These are phyloP conservation scores for Phrynosoma platyrhinos DNA, from an alignment of 2,113 vertebrate species.

Conservation along the genomic window DNA sequence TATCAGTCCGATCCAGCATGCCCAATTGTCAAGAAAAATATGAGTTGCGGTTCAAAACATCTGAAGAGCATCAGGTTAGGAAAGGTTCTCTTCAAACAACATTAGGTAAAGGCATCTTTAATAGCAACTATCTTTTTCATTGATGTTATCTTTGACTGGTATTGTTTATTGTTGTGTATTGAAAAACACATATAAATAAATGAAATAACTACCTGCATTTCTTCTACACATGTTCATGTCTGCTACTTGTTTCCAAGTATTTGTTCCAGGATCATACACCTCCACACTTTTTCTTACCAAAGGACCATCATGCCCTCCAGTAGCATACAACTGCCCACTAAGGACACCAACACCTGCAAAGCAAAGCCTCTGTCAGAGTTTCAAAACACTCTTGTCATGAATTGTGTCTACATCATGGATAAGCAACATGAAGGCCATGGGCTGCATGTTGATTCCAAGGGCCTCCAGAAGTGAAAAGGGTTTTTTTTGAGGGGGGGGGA, in stretches of 20 bases:
- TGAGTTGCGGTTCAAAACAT: too few relatives aligned
- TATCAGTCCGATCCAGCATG: too few relatives aligned
- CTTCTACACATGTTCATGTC: conserved; percentile 99
- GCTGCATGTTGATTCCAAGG: too few relatives aligned
- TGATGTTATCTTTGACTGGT: background rate
- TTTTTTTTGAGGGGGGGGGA: too few relatives aligned
- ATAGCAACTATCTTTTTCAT: background rate
- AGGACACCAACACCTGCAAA: conserved; percentile 91
- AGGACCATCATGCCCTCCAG: conserved; percentile 93
- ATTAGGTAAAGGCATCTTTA: background rate
- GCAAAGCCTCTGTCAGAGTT: background rate
- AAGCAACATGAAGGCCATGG: too few relatives aligned
- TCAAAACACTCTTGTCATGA: background rate
- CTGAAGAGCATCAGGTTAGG: too few relatives aligned
- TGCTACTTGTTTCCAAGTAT: conserved; percentile 92
- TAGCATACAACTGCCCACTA: conserved; percentile 90
- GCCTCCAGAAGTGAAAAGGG: too few relatives aligned
- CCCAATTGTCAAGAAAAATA: too few relatives aligned
- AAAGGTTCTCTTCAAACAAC: background rate
- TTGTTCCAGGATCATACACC: conserved; percentile 89
- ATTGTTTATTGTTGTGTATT: background rate
- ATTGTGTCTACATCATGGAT: too few relatives aligned
- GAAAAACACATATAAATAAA: too few relatives aligned
- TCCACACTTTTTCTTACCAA: conserved; percentile 97
- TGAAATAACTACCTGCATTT: conserved; percentile 86